Conservation (phyloP, 1,140 invertebrate genomes). For the Cydia amplana region DNA sequence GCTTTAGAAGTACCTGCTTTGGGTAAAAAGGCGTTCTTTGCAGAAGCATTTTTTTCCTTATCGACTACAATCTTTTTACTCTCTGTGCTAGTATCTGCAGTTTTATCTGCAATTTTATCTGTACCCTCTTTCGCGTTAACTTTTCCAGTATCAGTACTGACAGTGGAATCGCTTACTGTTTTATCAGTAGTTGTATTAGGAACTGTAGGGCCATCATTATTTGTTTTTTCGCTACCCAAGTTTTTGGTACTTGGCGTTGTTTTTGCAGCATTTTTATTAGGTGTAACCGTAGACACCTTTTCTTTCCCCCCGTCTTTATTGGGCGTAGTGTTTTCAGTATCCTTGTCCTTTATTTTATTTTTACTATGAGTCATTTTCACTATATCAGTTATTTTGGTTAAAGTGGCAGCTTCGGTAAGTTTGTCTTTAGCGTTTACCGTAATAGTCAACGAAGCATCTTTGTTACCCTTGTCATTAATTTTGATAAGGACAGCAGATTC, state of each 20-base stretch:
- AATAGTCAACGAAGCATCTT: slow-evolving; percentile 10
- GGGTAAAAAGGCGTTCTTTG: slow-evolving; percentile 15
- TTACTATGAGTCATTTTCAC: slow-evolving; percentile 8
- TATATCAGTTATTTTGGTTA: slow-evolving; percentile 1
- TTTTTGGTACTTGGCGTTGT: slow-evolving; percentile 18
- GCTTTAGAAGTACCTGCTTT: slow-evolving; percentile 6
- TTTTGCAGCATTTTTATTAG: neutral
- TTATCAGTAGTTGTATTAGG: neutral
- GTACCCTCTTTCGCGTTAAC: neutral
- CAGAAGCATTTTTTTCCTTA: neutral
- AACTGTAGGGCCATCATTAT: slow-evolving; percentile 32
- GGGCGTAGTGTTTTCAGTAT: neutral
- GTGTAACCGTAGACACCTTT: neutral
- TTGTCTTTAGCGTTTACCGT: slow-evolving; percentile 8
- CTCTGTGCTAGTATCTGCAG: neutral
- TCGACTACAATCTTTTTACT: neutral
- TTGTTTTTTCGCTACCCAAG: slow-evolving; percentile 36
- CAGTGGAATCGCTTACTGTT: neutral
- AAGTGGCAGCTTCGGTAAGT: slow-evolving; percentile 2
- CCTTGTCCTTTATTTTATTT: slow-evolving; percentile 2
- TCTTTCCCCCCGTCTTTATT: slow-evolving; percentile 12
- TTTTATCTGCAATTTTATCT: neutral
- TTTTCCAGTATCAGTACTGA: neutral
- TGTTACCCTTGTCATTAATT: slow-evolving; percentile 1
- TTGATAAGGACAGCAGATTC: slow-evolving; percentile 4